Conservation (phyloP, 1,140 invertebrate genomes). For the Ooceraea biroi region DNA sequence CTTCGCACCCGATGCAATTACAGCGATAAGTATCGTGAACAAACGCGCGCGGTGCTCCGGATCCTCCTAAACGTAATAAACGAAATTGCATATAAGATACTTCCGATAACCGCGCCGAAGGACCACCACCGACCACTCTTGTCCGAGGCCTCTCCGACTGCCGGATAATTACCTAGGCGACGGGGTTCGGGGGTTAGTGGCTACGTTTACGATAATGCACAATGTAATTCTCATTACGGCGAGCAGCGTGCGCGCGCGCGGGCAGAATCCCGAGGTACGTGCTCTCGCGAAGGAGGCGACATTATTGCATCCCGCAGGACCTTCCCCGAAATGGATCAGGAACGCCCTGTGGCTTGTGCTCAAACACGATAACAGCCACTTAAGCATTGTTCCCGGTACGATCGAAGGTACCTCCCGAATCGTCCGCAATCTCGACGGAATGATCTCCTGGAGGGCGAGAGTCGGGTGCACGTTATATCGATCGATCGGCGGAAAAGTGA, state of each 20-base stretch:
- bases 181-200: constrained; percentile 23
- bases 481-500: constrained; percentile 53
- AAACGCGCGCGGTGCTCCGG: background rate
- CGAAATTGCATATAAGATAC: constrained; percentile 12
- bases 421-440: constrained; percentile 55
- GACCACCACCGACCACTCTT: constrained; percentile 42
- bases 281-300: constrained; percentile 49
- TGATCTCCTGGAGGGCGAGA: constrained; percentile 30
- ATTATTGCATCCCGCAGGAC: constrained; percentile 68
- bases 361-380: constrained; percentile 74
- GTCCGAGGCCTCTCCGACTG: constrained; percentile 19
- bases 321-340: constrained; percentile 68
- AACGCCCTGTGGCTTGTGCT: constrained; percentile 67
- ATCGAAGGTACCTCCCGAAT: constrained; percentile 63
- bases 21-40: constrained; percentile 1
- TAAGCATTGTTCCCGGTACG: constrained; percentile 68
- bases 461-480: background rate
- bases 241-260: constrained; percentile 19
- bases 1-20: background rate
- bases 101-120: constrained; percentile 29
- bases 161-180: constrained; percentile 47
- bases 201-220: constrained; percentile 69
- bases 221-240: constrained; percentile 70
- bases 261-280: constrained; percentile 52
- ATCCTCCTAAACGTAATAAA: background rate